Evolutionary conservation across 2,113 vertebrate species (phyloP), one percentile per base, ranked within the genome.

Genomic region (Oceanodroma tethys): DNA sequence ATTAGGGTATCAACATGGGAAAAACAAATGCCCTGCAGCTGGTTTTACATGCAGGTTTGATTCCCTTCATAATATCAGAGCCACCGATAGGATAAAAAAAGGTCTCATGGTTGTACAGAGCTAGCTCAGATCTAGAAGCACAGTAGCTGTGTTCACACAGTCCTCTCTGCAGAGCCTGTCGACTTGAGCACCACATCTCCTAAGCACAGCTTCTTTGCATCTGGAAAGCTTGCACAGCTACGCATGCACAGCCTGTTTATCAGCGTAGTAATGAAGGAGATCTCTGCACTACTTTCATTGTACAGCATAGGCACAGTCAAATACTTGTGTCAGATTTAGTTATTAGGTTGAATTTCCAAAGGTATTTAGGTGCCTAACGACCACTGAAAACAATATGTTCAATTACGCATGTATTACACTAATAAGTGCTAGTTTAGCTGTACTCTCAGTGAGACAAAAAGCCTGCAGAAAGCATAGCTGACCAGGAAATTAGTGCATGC

Each of bases 281-380:
- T 18, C 15, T 59, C 58, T 66, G 16, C 72, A 72, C 25, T 23
- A 8, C 2, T 34, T 48, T 9, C 19, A 22, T 16, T 40, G 36
- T 42, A 42, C 4, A 0, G n/a, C 0, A 0, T 11, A 53, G 34
- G 52, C 34, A 58, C 42, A 53, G 53, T 20, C 20, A 45, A 79
- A 59, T n/a, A 23, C 20, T 73, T 79, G 29, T 79, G 25, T 60
- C 29, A 55, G 21, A 21, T 84, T 73, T 55, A 48, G n/a, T 55
- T 42, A 32, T n/a, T 52, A 53, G 29, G 34, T 50, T 40, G 15
- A 81, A 47, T 86, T 86, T 81, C 34, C 26, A 36, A 58, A 75
- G 50, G 23, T 45, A 40, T 70, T 86, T 53, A 76, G 8, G 4
- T 34, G n/a, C 26, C 25, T 65, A 40, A 71, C 0, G 0, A 52